A percentile compares a stretch with the other conserved stretches of the same genome.
Conservation (phyloP, 2,797 vertebrate genomes). For the Chelon labrosus region DNA sequence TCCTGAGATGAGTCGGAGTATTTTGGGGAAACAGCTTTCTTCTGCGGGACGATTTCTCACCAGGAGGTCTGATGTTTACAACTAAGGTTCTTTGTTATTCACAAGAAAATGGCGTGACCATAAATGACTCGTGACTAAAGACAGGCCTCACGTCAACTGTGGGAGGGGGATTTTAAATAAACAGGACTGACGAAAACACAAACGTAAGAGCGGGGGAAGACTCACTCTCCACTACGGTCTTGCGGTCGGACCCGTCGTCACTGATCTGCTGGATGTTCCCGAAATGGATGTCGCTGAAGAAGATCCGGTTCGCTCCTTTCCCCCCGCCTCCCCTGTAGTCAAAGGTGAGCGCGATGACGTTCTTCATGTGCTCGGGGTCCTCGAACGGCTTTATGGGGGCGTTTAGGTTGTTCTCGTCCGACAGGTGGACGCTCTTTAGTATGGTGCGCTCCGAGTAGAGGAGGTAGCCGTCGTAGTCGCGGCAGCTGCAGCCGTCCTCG, state of each 20-base stretch:
- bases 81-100: slow-evolving; percentile 20
- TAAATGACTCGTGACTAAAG: slow-evolving; percentile 17
- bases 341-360: slow-evolving; percentile 95
- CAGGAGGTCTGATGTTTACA: slow-evolving; percentile 19
- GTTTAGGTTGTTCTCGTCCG: slow-evolving; percentile 95
- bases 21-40: slow-evolving; percentile 33
- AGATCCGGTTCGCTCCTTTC: slow-evolving; percentile 93
- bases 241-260: slow-evolving; percentile 90
- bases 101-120: slow-evolving; percentile 8
- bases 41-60: slow-evolving; percentile 18
- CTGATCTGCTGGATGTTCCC: slow-evolving; percentile 99
- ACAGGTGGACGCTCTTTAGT: slow-evolving; percentile 97
- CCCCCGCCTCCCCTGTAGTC: slow-evolving; percentile 92
- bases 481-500: slow-evolving; percentile 88
- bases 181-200: not conserved
- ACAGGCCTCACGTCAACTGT: not conserved
- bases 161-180: not conserved
- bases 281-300: slow-evolving; percentile 98
- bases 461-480: slow-evolving; percentile 95
- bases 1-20: slow-evolving; percentile 20
- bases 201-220: slow-evolving; percentile 18
- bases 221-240: slow-evolving; percentile 97
- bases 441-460: slow-evolving; percentile 98
- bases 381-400: slow-evolving; percentile 97
- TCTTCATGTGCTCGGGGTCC: slow-evolving; percentile 98